Evolutionary conservation across 2,888 invertebrate species (phyloP).

Genomic region (Pyrgus malvae): DNA sequence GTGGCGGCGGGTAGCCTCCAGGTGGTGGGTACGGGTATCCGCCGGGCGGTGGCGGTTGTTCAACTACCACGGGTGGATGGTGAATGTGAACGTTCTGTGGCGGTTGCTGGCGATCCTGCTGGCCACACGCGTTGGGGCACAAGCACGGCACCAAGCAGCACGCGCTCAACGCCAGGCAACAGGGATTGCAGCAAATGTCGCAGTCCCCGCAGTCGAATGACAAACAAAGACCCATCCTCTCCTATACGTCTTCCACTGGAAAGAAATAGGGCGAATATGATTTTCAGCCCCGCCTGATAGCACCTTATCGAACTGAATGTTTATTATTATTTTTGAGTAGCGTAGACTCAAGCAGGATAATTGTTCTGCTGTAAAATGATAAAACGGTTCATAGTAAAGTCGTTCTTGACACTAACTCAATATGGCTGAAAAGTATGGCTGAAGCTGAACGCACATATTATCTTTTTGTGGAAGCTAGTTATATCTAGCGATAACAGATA

Average conservation of each 20-base stretch:
- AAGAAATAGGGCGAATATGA: constrained; percentile 41
- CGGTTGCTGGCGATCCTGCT: constrained; percentile 54
- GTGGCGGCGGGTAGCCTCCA: constrained; percentile 45
- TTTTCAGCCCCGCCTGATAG: constrained; percentile 1
- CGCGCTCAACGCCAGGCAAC: constrained; percentile 68
- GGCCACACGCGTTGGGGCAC: constrained; percentile 73
- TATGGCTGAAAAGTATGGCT: neutral
- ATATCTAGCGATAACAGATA: constrained; percentile 17
- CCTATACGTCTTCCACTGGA: constrained; percentile 47
- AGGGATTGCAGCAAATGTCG: constrained; percentile 68
- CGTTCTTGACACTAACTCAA: constrained; percentile 8
- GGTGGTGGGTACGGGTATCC: constrained; percentile 54
- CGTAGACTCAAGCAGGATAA: constrained; percentile 20
- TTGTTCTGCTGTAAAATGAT: neutral
- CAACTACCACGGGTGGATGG: constrained; percentile 60
- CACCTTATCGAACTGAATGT: neutral
- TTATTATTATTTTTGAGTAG: neutral
- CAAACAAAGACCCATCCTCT: constrained; percentile 68
- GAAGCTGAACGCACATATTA: no score
- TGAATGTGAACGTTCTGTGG: constrained; percentile 60
- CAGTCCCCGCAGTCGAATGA: constrained; percentile 72
- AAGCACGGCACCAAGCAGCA: constrained; percentile 71
- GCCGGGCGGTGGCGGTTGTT: constrained; percentile 49
- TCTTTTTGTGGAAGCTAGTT: constrained; percentile 15
- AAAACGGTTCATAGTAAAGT: neutral